Evolutionary conservation across 2,797 vertebrate species (phyloP), one percentile per base, ranked within the genome.

Genomic region (Otus scops): DNA sequence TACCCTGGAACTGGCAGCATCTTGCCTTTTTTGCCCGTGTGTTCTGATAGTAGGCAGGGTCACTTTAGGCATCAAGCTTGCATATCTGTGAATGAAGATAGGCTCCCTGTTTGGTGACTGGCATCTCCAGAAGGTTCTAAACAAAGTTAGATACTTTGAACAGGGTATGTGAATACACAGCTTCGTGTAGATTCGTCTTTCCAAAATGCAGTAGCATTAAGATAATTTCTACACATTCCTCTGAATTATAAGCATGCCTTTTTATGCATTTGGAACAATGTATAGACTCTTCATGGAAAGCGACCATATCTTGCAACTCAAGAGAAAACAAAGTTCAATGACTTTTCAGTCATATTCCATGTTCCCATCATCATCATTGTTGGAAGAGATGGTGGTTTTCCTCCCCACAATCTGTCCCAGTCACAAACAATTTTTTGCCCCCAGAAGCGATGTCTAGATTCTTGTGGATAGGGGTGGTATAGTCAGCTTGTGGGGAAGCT

Each of bases 371-470:
- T 26, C 50, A 48, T 18, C 17, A 16, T 5, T 14, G 2, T 22
- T 61, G 26, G n/a, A 91, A 82, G 34, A 91, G 10, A 51, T 11
- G 19, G 7, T 4, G 1, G 18, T 88, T 71, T 84, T 32, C 15
- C 6, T 81, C 23, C 24, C 9, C 10, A 81, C 43, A 34, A 2
- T 69, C 30, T 50, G 32, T 53, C 36, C 11, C 47, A 51, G 6
- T 8, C 11, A n/a, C 13, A 77, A 91, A 71, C n/a, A 38, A 7
- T 8, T 9, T 7, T 54, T 65, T 61, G 10, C 10, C 28, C 8
- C 22, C 26, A 34, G 59, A 92, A 63, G 30, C 1, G 0, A 63
- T 0, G 0, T 22, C 26, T 43, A 32, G 51, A 43, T 75, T 82
- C 59, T 73, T 79, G 47, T 5, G 7, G 45, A 23, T 6, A 24